Evolutionary conservation across 2,113 vertebrate genomes (phyloP).

Genomic region (Elephas maximus): DNA sequence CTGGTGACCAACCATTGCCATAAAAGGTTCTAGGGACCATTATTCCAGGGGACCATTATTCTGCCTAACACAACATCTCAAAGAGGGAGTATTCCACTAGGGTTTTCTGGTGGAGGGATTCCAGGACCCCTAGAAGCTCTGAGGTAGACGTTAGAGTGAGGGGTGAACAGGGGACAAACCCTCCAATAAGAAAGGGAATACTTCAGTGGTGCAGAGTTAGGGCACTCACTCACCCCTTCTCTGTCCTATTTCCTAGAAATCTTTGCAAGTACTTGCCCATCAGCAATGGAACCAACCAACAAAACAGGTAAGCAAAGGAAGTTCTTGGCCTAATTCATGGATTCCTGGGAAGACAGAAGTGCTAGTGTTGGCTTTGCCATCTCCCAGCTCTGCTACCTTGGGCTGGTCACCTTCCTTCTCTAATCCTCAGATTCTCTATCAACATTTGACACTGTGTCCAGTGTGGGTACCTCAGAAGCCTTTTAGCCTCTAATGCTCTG

Average conservation of each 20-base stretch:
- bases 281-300: fast-evolving
- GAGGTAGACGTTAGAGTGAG: neutral
- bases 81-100: fast-evolving
- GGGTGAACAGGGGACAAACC: neutral
- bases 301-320: neutral
- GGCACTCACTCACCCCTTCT: neutral
- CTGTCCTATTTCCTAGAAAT: neutral
- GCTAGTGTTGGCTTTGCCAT: neutral
- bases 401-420: neutral
- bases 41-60: too few relatives aligned
- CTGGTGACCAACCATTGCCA: too few relatives aligned
- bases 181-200: neutral
- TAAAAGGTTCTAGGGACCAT: too few relatives aligned
- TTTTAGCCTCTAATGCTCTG: too few relatives aligned
- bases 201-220: too few relatives aligned
- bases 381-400: neutral
- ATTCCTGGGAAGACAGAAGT: neutral
- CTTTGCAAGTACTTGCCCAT: neutral
- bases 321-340: too few relatives aligned
- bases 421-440: neutral
- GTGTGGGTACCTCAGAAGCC: fast-evolving
- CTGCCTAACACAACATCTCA: too few relatives aligned
- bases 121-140: neutral
- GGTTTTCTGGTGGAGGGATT: fast-evolving
- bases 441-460: neutral